Conservation (phyloP, 2,888 invertebrate genomes). For the Crossocerus cetratus region DNA sequence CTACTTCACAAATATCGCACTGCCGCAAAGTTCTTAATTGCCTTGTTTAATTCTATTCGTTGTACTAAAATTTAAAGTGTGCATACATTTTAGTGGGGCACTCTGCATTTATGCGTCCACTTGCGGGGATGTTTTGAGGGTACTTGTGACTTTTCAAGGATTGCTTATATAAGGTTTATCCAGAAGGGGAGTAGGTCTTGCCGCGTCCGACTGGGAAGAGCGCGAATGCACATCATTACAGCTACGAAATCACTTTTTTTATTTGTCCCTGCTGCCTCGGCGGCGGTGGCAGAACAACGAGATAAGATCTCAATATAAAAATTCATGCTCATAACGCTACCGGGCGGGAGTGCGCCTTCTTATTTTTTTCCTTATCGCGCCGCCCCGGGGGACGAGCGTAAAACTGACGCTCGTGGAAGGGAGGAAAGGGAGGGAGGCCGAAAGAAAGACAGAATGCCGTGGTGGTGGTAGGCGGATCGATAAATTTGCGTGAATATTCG, state of each 20-base stretch:
- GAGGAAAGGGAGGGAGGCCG: conserved; percentile 43
- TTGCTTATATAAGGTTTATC: too few relatives aligned
- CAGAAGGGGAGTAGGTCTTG: too few relatives aligned
- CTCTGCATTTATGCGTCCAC: too few relatives aligned
- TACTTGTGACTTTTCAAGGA: too few relatives aligned
- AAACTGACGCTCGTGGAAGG: conserved; percentile 62
- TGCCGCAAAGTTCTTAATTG: not conserved
- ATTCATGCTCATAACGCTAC: conserved; percentile 71
- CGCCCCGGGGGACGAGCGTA: conserved; percentile 66
- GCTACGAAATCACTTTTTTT: conserved; percentile 53
- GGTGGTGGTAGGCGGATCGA: conserved; percentile 67
- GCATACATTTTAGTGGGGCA: too few relatives aligned
- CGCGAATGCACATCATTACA: conserved; percentile 46
- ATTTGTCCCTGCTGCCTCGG: conserved; percentile 49
- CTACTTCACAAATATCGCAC: not conserved
- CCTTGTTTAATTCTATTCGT: too few relatives aligned
- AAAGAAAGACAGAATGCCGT: conserved; percentile 23
- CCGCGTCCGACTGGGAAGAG: not conserved
- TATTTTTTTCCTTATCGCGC: conserved; percentile 67
- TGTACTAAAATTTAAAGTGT: too few relatives aligned
- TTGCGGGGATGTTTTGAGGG: too few relatives aligned
- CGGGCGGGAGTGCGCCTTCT: conserved; percentile 47
- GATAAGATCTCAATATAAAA: conserved; percentile 74
- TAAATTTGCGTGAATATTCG: conserved; percentile 73
- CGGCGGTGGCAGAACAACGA: conserved; percentile 13